phyloP scores from a whole-genome alignment of 2,113 vertebrate genomes.

The Pardalotus punctatus region DNA sequence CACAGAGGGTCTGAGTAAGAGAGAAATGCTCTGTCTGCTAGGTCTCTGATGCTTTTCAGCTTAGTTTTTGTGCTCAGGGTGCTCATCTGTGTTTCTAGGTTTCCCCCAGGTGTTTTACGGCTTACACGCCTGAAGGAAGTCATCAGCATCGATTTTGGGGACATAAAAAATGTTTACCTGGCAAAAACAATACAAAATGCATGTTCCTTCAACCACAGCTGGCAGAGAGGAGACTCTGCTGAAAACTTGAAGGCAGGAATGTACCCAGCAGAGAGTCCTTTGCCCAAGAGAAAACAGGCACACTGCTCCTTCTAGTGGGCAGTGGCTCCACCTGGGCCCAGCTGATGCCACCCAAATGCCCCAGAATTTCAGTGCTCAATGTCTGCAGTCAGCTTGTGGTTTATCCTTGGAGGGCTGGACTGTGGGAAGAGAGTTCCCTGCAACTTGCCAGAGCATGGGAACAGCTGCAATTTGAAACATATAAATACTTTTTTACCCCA shows the following conservation, averaged over 20 bases:
- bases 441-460: slow-evolving; percentile 12
- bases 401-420: not conserved
- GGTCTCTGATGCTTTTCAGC: not conserved
- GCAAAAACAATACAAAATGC: not conserved
- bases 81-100: not conserved
- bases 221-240: not conserved
- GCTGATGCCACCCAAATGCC: not conserved
- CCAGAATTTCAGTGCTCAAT: not conserved
- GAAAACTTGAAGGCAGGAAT: not conserved
- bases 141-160: not conserved
- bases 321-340: rapidly evolving
- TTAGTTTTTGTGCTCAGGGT: not conserved
- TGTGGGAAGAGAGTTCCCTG: slow-evolving; percentile 21
- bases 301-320: not conserved
- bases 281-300: not conserved
- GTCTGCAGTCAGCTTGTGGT: not conserved
- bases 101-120: not conserved
- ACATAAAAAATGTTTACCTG: not conserved
- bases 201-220: not conserved
- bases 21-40: not conserved
- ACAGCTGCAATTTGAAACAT: not conserved
- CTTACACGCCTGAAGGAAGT: not conserved
- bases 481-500: not conserved
- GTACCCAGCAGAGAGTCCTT: not conserved
- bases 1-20: not conserved